Base-by-base conservation (phyloP, 2,888 invertebrate genomes). In the Gortyna flavago region DNA sequence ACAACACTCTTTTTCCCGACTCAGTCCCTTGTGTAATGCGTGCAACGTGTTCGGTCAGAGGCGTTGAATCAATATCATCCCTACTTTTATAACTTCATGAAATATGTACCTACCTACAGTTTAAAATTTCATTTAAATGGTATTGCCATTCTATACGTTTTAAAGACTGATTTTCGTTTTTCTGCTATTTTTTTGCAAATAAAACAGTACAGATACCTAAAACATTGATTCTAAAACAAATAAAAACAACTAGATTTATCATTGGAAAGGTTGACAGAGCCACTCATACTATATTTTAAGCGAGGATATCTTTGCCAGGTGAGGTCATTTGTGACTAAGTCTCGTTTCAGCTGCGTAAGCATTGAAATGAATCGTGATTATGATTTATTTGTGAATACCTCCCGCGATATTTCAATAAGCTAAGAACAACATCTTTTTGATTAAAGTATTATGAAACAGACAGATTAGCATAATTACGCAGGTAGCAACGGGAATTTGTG, bases 331-430 rank as follows among this genome's bases (percentile, higher is more conserved):
- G 78, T 41, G 72, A 69, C 72, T 57, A 66, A 73, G 67, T 73
- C 72, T 21, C 71, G 25, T 73, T 82, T 73, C 65, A 68, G 61
- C 72, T 68, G 61, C 73, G 84, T 85, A 38, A 65, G 32, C 70
- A 78, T 61, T 75, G 65, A 79, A 85, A 82, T 76, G 70, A 82
- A 82, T 57, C 67, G 65, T 72, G 61, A 84, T 85, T 77, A 77
- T 81, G 66, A 77, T 75, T 77, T 75, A 77, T 85, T 82, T 66
- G 57, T n/a, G 71, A 74, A 77, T 81, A 64, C 44, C 72, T 59
- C 59, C 66, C 48, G 54, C 68, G 61, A 61, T 78, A 71, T 83
- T 78, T 82, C 72, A 85, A 71, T 85, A 82, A 82, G 83, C 78
- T 62, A 74, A 57, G 77, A 74, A 74, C 76, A 69, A 71, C 62